These are phyloP conservation scores for Sturnira hondurensis DNA, from an alignment of 2,113 vertebrate genomes.

Conservation along the genomic window DNA sequence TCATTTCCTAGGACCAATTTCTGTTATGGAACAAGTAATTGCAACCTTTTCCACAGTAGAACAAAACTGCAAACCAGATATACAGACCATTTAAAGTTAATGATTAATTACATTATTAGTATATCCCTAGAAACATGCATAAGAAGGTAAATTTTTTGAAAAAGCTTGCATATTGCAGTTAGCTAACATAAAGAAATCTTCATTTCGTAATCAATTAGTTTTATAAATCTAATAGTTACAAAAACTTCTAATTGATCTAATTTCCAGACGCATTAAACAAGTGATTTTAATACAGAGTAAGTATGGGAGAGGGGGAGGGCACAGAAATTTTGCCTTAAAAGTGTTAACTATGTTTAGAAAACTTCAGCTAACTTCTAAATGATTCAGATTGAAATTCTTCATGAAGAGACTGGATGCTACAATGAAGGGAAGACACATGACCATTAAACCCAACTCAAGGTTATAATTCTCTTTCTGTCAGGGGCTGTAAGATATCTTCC, in stretches of 20 bases:
- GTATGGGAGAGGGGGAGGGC: not conserved
- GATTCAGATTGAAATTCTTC: not conserved
- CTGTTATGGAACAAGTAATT: not conserved
- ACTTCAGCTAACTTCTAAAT: not conserved
- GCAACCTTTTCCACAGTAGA: not conserved
- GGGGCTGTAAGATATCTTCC: not conserved
- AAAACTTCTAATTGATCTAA: constrained; percentile 8
- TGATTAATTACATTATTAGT: no score
- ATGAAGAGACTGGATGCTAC: not conserved
- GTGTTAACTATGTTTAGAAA: constrained; percentile 33
- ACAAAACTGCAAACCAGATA: constrained; percentile 4
- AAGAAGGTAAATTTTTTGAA: not conserved
- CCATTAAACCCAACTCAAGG: constrained; percentile 3
- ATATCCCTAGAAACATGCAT: not conserved
- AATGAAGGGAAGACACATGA: not conserved
- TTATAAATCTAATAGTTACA: constrained; percentile 11
- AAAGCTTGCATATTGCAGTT: not conserved
- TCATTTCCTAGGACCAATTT: constrained; percentile 22
- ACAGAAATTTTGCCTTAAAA: not conserved
- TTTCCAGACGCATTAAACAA: constrained; percentile 31
- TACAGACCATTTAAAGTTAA: constrained; percentile 30
- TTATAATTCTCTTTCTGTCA: constrained; percentile 27
- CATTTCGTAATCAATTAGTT: not conserved
- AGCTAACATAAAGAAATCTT: not conserved
- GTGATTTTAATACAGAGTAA: not conserved